Base-by-base conservation (phyloP, 2,888 invertebrate genomes). In the Antitype chi region DNA sequence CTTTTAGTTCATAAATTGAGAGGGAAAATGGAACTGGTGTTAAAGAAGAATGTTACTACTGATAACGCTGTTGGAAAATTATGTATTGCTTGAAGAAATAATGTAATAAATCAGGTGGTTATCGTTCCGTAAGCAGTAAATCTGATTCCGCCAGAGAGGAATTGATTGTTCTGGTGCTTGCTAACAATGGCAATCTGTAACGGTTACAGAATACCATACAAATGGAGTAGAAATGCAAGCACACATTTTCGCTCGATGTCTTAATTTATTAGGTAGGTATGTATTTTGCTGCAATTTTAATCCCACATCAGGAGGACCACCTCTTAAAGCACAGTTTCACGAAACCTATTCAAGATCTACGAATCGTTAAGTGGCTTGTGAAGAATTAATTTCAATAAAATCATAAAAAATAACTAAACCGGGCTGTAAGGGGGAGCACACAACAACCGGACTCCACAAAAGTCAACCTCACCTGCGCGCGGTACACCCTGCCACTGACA, bases 171-270 rank as follows among this genome's bases (percentile, higher is more conserved):
- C 47, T 66, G 32, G 43, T 78, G 32, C n/a, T 32, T 5, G 25
- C 38, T 43, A 78, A 78, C 70, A 78, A 78, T 70, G 25, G 55
- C 17, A 43, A 57, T 69, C 28, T 9, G 13, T 8, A 49, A 63
- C 15, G 28, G 1, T 9, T 20, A 43, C 38, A 23, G 78, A 78
- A 8, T 78, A 64, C 15, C 8, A 4, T 4, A 23, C 6, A 28
- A 55, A 69, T 57, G 62, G 55, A 77, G 47, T 67, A 13, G 11
- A 62, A n/a, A 13, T 2, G 13, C 8, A 4, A 15, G 11, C 49
- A 23, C 6, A 23, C 15, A 62, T 15, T 7, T 13, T 57, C 25
- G 6, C 55, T 25, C 13, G n/a, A 13, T 13, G n/a, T 13, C 2
- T 55, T 13, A n/a, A n/a, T 13, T 13, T n/a, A 55, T 2, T 57